Evolutionary conservation across 1,140 invertebrate genomes (phyloP), one percentile per base, ranked within the genome.

Genomic region (Leguminivora glycinivorella): DNA sequence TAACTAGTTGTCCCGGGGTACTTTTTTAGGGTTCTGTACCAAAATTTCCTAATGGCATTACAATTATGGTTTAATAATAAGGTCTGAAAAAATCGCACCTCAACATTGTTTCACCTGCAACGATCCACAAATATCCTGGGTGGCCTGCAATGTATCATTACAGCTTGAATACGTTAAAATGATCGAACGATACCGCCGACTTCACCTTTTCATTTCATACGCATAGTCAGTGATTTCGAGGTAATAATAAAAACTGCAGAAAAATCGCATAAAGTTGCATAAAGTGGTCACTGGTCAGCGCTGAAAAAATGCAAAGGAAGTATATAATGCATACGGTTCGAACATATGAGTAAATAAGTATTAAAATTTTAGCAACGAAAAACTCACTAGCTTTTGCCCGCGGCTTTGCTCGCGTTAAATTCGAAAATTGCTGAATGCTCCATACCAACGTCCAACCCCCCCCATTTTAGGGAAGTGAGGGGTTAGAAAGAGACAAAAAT

Each of bases 131-230:
- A 52, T 52, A 22, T 52, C 47, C 47, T 52, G 47, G 47, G 47
- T 52, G 47, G 47, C 47, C 47, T 52, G 47, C 19, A 52, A 52
- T 52, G 47, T 22, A 52, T 52, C 47, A 52, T 52, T 52, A 52
- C 19, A 22, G 43, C 14, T 43, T 52, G 47, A 22, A 22, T 52
- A 52, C 47, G 17, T 52, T 52, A 52, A 52, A 52, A 52, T 22
- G 17, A 52, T 52, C 47, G 47, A 52, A 52, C 17, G 47, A 52
- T 52, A 22, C 19, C 47, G 47, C 1, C 19, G 19, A 17, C 14
- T 52, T 52, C 17, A 19, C 47, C 47, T 52, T 52, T 52, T 52
- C 47, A 52, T 52, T 52, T 52, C 5, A 52, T 52, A 22, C 47
- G 9, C 17, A 52, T 22, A 52, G 17, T 52, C 47, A 52, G 47